These are phyloP conservation scores for Hyles lineata DNA, from an alignment of 2,888 invertebrate species.

Conservation along the genomic window DNA sequence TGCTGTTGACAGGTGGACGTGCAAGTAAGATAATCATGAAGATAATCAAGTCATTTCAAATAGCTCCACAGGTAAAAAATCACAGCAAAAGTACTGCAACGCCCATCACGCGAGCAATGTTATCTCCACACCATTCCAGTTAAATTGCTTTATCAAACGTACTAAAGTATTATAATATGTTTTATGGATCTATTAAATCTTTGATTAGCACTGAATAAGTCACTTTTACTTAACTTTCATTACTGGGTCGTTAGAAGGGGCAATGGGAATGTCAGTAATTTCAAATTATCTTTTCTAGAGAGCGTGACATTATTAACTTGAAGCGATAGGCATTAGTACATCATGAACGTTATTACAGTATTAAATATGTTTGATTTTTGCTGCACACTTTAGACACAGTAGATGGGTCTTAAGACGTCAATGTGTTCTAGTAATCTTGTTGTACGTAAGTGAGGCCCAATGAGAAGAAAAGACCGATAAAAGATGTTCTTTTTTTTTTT, in stretches of 20 bases:
- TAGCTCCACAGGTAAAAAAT: not conserved
- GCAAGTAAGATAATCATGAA: no score
- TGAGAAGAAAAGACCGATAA: no score
- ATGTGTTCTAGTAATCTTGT: no score
- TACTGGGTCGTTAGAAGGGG: constrained; percentile 9
- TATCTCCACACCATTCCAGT: constrained; percentile 9
- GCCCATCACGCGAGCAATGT: not conserved
- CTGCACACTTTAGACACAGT: not conserved
- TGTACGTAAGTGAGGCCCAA: no score
- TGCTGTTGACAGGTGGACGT: no score
- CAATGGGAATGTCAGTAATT: constrained; percentile 18
- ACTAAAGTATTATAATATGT: not conserved
- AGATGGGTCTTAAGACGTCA: no score
- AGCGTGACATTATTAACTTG: constrained; percentile 20
- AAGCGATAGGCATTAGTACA: not conserved
- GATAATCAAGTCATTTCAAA: no score
- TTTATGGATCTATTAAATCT: constrained; percentile 9
- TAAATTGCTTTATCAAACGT: constrained; percentile 13
- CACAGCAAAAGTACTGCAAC: not conserved
- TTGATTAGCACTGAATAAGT: constrained; percentile 12
- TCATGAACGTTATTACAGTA: no score
- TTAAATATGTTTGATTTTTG: not conserved
- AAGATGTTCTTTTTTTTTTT: no score
- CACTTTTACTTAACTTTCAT: constrained; percentile 25
- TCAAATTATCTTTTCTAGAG: constrained; percentile 32